A percentile compares a stretch with the other conserved stretches of the same genome.
phyloP scores from a whole-genome alignment of 2,797 vertebrate species.

The Orestias chungarensis region DNA sequence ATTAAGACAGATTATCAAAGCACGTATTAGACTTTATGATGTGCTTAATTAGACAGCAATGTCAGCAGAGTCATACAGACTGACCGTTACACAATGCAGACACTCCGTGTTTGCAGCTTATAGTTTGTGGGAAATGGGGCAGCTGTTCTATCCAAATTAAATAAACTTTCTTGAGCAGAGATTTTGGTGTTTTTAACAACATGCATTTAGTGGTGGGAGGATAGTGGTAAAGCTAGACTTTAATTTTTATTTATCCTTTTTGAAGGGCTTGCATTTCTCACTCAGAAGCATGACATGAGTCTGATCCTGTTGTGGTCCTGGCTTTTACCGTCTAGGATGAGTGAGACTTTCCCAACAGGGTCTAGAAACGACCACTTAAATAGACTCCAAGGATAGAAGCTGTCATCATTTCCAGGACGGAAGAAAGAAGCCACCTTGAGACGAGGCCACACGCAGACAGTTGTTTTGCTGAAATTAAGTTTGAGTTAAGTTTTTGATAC shows the following conservation, averaged over 20 bases:
- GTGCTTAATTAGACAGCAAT: conserved; percentile 35
- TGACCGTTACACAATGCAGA: conserved; percentile 27
- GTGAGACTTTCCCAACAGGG: conserved; percentile 55
- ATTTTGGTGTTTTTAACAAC: conserved; percentile 71
- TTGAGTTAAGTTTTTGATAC: conserved; percentile 37
- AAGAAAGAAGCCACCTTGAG: conserved; percentile 48
- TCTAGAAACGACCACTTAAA: conserved; percentile 64
- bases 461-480: conserved; percentile 4
- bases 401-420: conserved; percentile 67
- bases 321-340: conserved; percentile 64
- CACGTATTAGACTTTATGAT: conserved; percentile 25
- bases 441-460: conserved; percentile 64
- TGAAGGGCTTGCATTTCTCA: conserved; percentile 61
- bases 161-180: conserved; percentile 67
- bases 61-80: conserved; percentile 34
- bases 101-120: conserved; percentile 35
- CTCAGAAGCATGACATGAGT: conserved; percentile 59
- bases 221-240: conserved; percentile 75
- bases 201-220: conserved; percentile 78
- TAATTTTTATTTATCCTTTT: conserved; percentile 73
- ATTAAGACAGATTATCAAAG: conserved; percentile 25
- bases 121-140: conserved; percentile 57
- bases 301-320: conserved; percentile 50
- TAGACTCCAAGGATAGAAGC: conserved; percentile 66
- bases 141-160: conserved; percentile 71